A percentile compares a stretch with the other conserved stretches of the same genome.
These are phyloP conservation scores for Dryococelus australis DNA, from an alignment of 2,888 invertebrate species.

Conservation along the genomic window DNA sequence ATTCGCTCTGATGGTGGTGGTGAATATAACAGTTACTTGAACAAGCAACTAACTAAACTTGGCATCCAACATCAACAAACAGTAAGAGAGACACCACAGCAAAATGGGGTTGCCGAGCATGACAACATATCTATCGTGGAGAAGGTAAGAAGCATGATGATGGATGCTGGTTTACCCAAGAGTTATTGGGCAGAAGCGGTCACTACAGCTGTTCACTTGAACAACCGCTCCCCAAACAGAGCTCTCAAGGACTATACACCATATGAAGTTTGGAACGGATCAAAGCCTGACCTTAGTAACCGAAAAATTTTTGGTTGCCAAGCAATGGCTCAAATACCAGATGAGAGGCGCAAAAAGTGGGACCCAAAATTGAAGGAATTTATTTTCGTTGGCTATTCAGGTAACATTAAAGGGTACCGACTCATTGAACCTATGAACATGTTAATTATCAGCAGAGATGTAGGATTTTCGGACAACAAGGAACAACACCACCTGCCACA, in stretches of 20 bases:
- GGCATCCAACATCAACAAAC: background rate
- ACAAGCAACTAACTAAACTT: too few species aligned
- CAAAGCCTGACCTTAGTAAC: background rate
- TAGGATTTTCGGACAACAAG: background rate
- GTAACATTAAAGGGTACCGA: too few species aligned
- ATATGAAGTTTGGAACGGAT: background rate
- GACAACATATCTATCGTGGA: background rate
- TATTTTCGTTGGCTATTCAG: too few species aligned
- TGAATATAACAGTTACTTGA: too few species aligned
- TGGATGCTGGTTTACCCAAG: background rate
- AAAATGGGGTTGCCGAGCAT: background rate
- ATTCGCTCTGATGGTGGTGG: too few species aligned
- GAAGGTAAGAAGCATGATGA: background rate
- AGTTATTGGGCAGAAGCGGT: slow-evolving; percentile 1
- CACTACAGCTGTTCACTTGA: background rate
- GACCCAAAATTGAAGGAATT: too few species aligned
- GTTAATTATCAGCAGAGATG: background rate
- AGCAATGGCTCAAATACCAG: too few species aligned
- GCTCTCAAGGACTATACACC: background rate
- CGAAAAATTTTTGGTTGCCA: background rate
- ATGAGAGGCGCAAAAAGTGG: too few species aligned
- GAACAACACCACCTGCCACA: too few species aligned
- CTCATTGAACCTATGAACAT: background rate
- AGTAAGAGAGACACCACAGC: background rate
- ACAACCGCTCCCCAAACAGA: background rate